These are phyloP conservation scores for Sclerurus mexicanus DNA, from an alignment of 2,113 vertebrate genomes.

Conservation along the genomic window DNA sequence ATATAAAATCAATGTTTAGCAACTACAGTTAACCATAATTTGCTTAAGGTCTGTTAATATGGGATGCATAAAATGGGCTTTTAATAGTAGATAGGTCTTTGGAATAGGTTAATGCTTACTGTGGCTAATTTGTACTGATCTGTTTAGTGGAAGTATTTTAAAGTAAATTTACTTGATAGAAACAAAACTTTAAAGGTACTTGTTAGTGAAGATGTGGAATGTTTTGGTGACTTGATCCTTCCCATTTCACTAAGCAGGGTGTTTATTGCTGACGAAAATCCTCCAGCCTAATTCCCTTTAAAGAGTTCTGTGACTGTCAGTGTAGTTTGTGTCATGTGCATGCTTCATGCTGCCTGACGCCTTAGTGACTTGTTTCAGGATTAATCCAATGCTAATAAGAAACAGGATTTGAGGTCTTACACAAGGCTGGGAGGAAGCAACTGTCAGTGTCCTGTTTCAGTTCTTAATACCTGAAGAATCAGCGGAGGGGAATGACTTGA, in stretches of 20 bases:
- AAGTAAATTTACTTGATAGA: background rate
- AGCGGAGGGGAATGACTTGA: background rate
- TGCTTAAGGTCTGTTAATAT: background rate
- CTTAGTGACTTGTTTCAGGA: conserved; percentile 60
- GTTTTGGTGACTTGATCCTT: background rate
- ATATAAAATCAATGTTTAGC: background rate
- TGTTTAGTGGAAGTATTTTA: background rate
- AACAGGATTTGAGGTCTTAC: conserved; percentile 60
- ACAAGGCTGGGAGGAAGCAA: conserved; percentile 41
- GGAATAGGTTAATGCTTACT: background rate
- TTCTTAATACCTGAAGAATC: background rate
- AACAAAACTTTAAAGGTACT: background rate
- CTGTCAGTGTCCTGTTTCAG: background rate
- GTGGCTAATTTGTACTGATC: background rate
- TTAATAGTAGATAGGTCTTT: background rate
- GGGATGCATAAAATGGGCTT: background rate
- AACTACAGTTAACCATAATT: background rate
- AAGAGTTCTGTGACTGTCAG: background rate
- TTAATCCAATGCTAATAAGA: conserved; percentile 60
- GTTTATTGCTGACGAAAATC: conserved; percentile 44
- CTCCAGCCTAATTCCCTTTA: conserved; percentile 25
- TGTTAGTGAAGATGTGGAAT: background rate
- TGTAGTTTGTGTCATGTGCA: conserved; percentile 34
- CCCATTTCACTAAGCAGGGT: background rate
- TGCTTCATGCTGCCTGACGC: conserved; percentile 14